Evolutionary conservation across 2,888 invertebrate species (phyloP).

Genomic region (Eledona agricola): DNA sequence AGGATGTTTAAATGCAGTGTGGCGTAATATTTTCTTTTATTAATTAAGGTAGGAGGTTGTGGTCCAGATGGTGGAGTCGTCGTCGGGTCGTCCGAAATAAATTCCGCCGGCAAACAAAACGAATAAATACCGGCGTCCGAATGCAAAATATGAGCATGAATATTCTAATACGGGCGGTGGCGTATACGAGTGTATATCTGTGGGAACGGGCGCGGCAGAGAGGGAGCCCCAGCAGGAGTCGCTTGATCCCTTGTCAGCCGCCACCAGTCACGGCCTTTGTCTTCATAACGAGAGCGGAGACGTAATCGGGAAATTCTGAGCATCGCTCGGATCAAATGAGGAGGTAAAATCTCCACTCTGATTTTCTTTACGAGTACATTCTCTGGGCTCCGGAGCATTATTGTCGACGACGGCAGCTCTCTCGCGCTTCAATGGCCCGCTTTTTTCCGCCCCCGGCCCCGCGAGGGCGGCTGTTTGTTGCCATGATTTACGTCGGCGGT

Average conservation of each 20-base stretch:
- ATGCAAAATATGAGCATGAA: conserved; percentile 43
- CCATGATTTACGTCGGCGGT: conserved; percentile 36
- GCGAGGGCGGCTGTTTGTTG: conserved; percentile 23
- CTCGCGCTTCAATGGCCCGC: conserved; percentile 19
- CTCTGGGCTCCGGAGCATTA: conserved; percentile 14
- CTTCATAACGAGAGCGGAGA: conserved; percentile 43
- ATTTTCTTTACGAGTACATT: conserved; percentile 34
- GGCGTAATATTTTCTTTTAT: too few species aligned
- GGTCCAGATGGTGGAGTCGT: conserved; percentile 3
- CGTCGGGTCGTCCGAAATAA: conserved; percentile 12
- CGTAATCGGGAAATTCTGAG: conserved; percentile 44
- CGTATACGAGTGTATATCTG: too few species aligned
- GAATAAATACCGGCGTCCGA: conserved; percentile 37
- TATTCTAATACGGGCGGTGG: conserved; percentile 40
- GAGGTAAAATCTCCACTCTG: conserved; percentile 35
- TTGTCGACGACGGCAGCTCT: conserved; percentile 20
- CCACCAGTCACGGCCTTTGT: conserved; percentile 44
- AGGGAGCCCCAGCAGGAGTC: conserved; percentile 34
- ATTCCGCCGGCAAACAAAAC: conserved; percentile 29
- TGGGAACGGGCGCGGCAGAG: conserved; percentile 17
- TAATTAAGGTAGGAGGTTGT: too few species aligned
- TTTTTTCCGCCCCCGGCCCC: conserved; percentile 11
- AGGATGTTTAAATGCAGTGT: too few species aligned
- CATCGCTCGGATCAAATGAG: conserved; percentile 41
- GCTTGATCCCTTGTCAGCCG: conserved; percentile 45